These are phyloP conservation scores for Pemphigus obesinymphae DNA, from an alignment of 1,140 invertebrate species.

Conservation along the genomic window DNA sequence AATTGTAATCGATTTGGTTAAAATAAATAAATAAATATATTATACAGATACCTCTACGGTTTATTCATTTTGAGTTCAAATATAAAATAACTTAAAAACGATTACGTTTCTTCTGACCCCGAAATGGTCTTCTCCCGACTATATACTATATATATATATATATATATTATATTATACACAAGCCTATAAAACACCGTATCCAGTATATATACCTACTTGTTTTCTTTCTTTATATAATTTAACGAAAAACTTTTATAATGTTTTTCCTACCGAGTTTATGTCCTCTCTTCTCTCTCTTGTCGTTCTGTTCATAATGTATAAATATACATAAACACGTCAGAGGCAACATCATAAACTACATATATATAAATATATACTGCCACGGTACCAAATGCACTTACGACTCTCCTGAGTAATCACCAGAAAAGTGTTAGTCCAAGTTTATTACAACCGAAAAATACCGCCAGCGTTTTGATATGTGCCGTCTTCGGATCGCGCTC, in stretches of 20 bases:
- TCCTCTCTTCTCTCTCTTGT: neutral
- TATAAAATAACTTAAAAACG: neutral
- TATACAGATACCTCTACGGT: neutral
- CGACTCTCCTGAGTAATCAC: conserved; percentile 31
- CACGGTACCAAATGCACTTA: neutral
- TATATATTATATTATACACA: too few species aligned
- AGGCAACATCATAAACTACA: conserved; percentile 8
- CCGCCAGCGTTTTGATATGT: neutral
- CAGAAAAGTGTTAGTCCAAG: conserved; percentile 18
- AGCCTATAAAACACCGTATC: neutral
- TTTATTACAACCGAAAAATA: neutral
- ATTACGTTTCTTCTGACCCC: neutral
- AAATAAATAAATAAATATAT: too few species aligned
- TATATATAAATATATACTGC: too few species aligned
- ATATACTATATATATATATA: neutral
- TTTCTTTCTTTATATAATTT: neutral
- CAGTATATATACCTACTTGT: too few species aligned
- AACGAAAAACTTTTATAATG: conserved; percentile 1
- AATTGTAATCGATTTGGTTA: too few species aligned
- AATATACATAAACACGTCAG: conserved; percentile 19
- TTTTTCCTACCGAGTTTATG: conserved; percentile 1
- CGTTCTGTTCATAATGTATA: neutral
- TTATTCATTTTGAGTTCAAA: neutral
- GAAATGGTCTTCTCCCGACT: neutral
- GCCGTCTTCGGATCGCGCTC: neutral